phyloP scores from a whole-genome alignment of 2,113 vertebrate species.

The Cyanocitta stelleri region DNA sequence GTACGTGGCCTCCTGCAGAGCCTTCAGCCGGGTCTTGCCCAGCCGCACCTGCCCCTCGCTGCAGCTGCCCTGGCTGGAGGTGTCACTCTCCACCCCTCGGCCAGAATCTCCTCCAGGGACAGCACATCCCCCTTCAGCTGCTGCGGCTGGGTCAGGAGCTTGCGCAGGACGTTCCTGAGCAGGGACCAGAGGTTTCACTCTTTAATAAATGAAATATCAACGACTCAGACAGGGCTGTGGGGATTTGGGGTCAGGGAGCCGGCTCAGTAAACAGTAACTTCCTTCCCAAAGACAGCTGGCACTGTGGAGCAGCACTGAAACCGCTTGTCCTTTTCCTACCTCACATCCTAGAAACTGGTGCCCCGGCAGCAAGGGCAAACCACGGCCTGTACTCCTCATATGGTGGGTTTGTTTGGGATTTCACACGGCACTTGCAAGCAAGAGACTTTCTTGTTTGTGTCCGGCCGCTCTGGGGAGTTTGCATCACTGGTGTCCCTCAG shows the following conservation, averaged over 20 bases:
- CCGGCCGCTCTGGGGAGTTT: background rate
- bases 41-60: conserved; percentile 76
- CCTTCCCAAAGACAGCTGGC: background rate
- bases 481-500: background rate
- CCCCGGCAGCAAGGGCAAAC: background rate
- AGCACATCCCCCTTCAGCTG: conserved; percentile 89
- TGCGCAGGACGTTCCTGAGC: conserved; percentile 90
- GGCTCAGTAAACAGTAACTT: background rate
- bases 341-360: background rate
- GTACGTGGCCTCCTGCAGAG: conserved; percentile 95
- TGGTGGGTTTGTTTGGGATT: background rate
- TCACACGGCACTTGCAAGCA: background rate
- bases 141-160: conserved; percentile 93
- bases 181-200: background rate
- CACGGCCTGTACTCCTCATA: rapidly evolving
- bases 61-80: conserved; percentile 69
- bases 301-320: background rate
- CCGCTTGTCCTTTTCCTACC: background rate
- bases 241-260: background rate
- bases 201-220: too few species aligned
- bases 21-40: conserved; percentile 88
- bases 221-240: rapidly evolving
- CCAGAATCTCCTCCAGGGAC: conserved; percentile 95
- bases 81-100: conserved; percentile 86
- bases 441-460: background rate